A percentile compares a stretch with the other conserved stretches of the same genome.
These are phyloP conservation scores for Vanessa atalanta DNA, from an alignment of 1,140 invertebrate species.

Conservation along the genomic window DNA sequence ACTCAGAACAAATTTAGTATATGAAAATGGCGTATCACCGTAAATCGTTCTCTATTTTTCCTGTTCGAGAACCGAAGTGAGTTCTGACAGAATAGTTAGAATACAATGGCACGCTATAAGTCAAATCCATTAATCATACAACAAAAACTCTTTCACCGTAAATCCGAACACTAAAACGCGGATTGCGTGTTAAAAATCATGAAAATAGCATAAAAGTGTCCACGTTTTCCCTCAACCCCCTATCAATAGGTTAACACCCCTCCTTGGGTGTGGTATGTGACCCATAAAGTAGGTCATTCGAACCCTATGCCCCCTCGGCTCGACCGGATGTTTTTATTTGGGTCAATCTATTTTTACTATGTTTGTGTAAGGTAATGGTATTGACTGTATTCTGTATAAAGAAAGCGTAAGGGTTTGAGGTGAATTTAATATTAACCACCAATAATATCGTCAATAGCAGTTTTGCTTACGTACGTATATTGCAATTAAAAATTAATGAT, in stretches of 20 bases:
- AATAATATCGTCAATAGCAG: no score
- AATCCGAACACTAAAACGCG: slow-evolving; percentile 24
- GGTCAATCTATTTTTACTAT: slow-evolving; percentile 23
- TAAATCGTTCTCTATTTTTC: no score
- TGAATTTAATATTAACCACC: no score
- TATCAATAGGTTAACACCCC: slow-evolving; percentile 24
- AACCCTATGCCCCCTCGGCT: slow-evolving; percentile 14
- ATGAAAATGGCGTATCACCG: no score
- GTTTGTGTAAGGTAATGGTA: slow-evolving; percentile 8
- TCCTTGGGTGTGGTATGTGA: slow-evolving; percentile 29
- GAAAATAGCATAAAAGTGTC: slow-evolving; percentile 29
- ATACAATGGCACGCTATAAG: background rate
- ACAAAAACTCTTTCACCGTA: slow-evolving; percentile 13
- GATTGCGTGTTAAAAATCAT: slow-evolving; percentile 46
- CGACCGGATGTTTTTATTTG: slow-evolving; percentile 7
- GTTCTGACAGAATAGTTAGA: background rate
- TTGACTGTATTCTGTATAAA: background rate
- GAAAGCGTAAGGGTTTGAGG: background rate
- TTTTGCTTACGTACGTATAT: no score
- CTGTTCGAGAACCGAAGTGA: no score
- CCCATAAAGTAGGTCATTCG: slow-evolving; percentile 29
- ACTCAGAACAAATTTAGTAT: no score
- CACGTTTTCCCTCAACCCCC: background rate
- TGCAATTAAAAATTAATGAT: no score
- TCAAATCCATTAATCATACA: slow-evolving; percentile 22